Percentiles rank a stretch among this genome's conserved stretches.
phyloP scores from a whole-genome alignment of 2,888 invertebrate genomes.

The Epinotia nisella region DNA sequence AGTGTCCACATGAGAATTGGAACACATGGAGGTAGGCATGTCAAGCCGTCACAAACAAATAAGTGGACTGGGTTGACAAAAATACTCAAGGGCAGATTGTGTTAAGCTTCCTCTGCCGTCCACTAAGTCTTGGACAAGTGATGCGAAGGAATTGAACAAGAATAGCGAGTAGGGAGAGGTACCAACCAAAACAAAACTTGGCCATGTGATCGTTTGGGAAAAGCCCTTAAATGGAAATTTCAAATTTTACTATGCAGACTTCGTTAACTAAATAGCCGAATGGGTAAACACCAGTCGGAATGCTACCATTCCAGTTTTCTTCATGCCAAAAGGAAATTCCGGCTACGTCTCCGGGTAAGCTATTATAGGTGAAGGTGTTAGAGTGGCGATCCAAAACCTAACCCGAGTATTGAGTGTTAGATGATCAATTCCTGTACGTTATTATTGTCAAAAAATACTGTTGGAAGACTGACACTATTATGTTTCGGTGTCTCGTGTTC shows the following conservation, averaged over 20 bases:
- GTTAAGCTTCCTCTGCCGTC: too few relatives aligned
- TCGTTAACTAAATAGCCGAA: too few relatives aligned
- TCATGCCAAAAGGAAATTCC: not conserved
- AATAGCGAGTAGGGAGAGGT: not conserved
- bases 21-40: not conserved
- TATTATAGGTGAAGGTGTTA: too few relatives aligned
- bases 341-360: not conserved
- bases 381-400: too few relatives aligned
- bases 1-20: not conserved
- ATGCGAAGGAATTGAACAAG: not conserved
- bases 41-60: not conserved
- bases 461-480: conserved; percentile 1
- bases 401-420: not conserved
- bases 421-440: not conserved
- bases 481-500: not conserved
- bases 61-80: not conserved
- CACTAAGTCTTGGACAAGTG: not conserved
- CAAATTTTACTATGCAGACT: too few relatives aligned
- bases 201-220: too few relatives aligned
- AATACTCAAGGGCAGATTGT: not conserved
- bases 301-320: too few relatives aligned
- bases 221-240: too few relatives aligned
- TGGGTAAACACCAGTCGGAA: too few relatives aligned
- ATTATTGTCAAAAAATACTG: conserved; percentile 13
- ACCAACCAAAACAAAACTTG: too few relatives aligned